Conservation (phyloP, 2,888 invertebrate genomes). For the Agrotis exclamationis region DNA sequence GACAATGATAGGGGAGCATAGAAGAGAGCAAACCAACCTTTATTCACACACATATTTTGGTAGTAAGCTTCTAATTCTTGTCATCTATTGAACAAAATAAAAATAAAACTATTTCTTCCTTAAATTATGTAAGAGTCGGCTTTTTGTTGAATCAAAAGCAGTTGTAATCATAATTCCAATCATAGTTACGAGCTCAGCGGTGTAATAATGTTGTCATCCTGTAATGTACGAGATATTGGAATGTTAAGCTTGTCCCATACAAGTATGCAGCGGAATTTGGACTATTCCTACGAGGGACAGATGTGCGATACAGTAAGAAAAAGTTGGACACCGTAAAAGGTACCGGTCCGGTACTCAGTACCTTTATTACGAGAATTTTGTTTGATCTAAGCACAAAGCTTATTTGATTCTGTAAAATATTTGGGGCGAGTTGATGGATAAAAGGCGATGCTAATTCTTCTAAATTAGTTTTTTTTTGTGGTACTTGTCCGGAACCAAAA, state of each 20-base stretch:
- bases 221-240: slow-evolving; percentile 27
- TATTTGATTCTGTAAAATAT: neutral
- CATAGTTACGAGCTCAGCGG: slow-evolving; percentile 16
- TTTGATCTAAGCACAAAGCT: neutral
- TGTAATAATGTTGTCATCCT: slow-evolving; percentile 35
- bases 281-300: neutral
- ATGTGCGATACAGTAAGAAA: slow-evolving; percentile 1
- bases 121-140: neutral
- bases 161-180: slow-evolving; percentile 15
- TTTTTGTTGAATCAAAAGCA: neutral
- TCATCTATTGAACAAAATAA: neutral
- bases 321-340: slow-evolving; percentile 18
- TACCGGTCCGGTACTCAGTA: neutral
- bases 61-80: neutral
- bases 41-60: too few species aligned
- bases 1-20: too few species aligned
- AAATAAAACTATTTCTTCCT: slow-evolving; percentile 1
- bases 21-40: too few species aligned
- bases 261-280: neutral
- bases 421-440: neutral
- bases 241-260: slow-evolving; percentile 20
- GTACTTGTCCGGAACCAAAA: neutral
- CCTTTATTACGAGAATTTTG: neutral
- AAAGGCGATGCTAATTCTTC: slow-evolving; percentile 6
- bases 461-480: neutral